Percentiles rank a stretch among this genome's conserved stretches.
Conservation (phyloP, 2,113 vertebrate genomes). For the Daboia siamensis region DNA sequence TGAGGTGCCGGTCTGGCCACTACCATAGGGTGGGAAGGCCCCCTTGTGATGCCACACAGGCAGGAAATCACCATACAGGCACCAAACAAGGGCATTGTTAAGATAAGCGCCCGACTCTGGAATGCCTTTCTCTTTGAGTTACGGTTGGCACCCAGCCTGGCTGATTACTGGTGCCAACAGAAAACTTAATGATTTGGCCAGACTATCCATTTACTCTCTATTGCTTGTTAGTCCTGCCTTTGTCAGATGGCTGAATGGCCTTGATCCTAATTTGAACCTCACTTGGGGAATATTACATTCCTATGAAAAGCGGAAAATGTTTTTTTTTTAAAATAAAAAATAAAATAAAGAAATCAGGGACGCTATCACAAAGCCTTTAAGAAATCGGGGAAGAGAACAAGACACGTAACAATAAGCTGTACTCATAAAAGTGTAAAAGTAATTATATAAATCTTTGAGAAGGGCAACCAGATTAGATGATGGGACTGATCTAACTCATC, state of each 20-base stretch:
- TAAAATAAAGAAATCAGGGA: background rate
- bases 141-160: background rate
- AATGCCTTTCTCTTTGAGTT: background rate
- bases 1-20: background rate
- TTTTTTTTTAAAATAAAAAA: background rate
- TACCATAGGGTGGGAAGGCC: background rate
- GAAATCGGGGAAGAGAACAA: background rate
- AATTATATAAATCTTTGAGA: background rate
- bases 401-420: background rate
- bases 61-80: background rate
- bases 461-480: background rate
- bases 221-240: background rate
- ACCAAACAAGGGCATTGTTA: background rate
- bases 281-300: background rate
- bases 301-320: background rate
- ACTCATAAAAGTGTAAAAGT: background rate
- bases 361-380: background rate
- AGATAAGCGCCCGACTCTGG: background rate
- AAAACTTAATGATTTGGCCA: background rate
- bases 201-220: background rate
- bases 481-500: background rate
- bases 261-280: background rate
- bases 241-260: background rate
- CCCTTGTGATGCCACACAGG: background rate
- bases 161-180: background rate